These are phyloP conservation scores for Ctena decussata DNA, from an alignment of 2,888 invertebrate species.

Conservation along the genomic window DNA sequence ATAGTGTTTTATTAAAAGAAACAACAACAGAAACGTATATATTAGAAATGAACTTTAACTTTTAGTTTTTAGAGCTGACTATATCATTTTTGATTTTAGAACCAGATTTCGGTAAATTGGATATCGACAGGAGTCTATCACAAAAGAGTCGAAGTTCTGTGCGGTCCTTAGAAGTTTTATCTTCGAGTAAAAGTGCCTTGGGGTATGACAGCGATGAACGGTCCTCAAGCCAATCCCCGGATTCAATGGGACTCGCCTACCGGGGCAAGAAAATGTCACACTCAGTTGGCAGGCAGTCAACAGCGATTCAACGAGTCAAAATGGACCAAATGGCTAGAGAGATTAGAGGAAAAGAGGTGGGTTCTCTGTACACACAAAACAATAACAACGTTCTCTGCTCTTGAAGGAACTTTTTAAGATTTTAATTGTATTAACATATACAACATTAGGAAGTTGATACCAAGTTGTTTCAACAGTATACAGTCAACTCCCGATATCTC, in stretches of 20 bases:
- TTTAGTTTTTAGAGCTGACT: too few relatives aligned
- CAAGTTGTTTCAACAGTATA: too few relatives aligned
- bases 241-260: neutral
- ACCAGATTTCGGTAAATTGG: neutral
- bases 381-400: too few relatives aligned
- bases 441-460: too few relatives aligned
- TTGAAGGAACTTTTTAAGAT: too few relatives aligned
- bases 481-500: too few relatives aligned
- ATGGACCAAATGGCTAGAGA: slow-evolving; percentile 61
- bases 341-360: slow-evolving; percentile 60
- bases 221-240: neutral
- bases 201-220: neutral
- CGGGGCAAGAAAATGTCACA: slow-evolving; percentile 6
- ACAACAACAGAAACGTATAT: too few relatives aligned
- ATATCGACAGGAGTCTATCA: neutral
- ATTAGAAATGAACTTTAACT: too few relatives aligned
- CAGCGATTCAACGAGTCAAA: slow-evolving; percentile 47
- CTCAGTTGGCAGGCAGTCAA: slow-evolving; percentile 48
- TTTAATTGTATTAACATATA: too few relatives aligned
- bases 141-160: neutral
- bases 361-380: too few relatives aligned
- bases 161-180: neutral
- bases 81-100: too few relatives aligned
- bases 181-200: neutral
- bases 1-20: too few relatives aligned